These are phyloP conservation scores for Rhingia campestris DNA, from an alignment of 2,888 invertebrate genomes.

Conservation along the genomic window DNA sequence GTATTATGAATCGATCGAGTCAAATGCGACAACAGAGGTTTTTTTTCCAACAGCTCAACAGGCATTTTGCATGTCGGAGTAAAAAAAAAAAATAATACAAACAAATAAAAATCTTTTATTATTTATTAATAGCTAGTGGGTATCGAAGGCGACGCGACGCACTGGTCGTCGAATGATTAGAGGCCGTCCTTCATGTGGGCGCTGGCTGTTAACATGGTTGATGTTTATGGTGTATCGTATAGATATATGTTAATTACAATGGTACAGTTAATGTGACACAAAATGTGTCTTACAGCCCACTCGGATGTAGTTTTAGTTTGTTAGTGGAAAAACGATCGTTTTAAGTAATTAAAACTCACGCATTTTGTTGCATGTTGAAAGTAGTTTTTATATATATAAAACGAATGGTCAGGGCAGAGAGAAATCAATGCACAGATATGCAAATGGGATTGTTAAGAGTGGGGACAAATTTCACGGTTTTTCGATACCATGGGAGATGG, in stretches of 20 bases:
- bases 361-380: constrained; percentile 14
- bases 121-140: constrained; percentile 47
- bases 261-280: constrained; percentile 47
- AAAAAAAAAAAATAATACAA: constrained; percentile 39
- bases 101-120: constrained; percentile 46
- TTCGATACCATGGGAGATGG: constrained; percentile 2
- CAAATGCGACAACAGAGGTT: constrained; percentile 30
- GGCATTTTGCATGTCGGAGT: constrained; percentile 75
- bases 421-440: constrained; percentile 40
- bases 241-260: constrained; percentile 66
- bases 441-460: constrained; percentile 34
- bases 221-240: constrained; percentile 38
- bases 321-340: constrained; percentile 48
- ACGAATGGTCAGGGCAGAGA: constrained; percentile 6
- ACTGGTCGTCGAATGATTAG: constrained; percentile 48
- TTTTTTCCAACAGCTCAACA: constrained; percentile 47
- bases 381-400: constrained; percentile 5
- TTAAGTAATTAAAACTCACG: constrained; percentile 62
- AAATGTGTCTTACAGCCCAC: constrained; percentile 34
- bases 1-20: constrained; percentile 41
- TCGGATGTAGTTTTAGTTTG: constrained; percentile 17
- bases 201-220: constrained; percentile 33
- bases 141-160: constrained; percentile 54
- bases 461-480: constrained; percentile 61
- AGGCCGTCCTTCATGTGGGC: constrained; percentile 62